Base-by-base conservation (phyloP, 1,140 invertebrate genomes). In the Diuraphis noxia region DNA sequence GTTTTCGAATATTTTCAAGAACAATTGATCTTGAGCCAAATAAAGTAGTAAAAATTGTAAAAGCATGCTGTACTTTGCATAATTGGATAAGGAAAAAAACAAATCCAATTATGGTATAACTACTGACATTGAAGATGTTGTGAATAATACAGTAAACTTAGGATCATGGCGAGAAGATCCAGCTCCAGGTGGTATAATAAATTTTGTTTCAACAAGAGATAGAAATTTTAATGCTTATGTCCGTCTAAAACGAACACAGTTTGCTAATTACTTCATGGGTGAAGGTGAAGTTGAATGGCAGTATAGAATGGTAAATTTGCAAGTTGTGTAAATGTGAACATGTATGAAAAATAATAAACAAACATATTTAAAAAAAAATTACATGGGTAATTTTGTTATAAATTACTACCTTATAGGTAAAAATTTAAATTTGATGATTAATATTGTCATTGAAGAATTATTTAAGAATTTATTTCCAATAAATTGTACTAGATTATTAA, bases 231-330 rank as follows among this genome's bases (percentile, higher is more conserved):
- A 72, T 72, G 8, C n/a, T 72, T 5, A 30, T 30, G 63, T 30
- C 4, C 63, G 63, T 72, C 63, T 72, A n/a, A 72, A 72, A 30
- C 25, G 63, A n/a, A 72, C 2, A 0, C 25, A 72, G 63, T 72
- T 72, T 72, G 63, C 63, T 72, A 72, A 72, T 72, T 72, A 72
- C 30, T 72, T 72, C 30, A 72, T 72, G 63, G 63, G 63, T 19
- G 63, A 72, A 72, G 63, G 63, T 72, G 63, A 72, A 72, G 63
- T 72, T 72, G 63, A 72, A 72, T 72, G 63, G 63, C 63, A 72
- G 63, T 72, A 72, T 19, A 30, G 63, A 30, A 72, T 72, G 63
- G 63, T 30, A 9, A 72, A 72, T 72, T n/a, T 72, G 25, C 63
- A 72, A 10, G 30, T 72, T 19, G 9, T 72, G 30, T 72, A 72